Percentiles rank a stretch among this genome's conserved stretches.
phyloP scores from a whole-genome alignment of 1,140 invertebrate genomes.

The Heliconius hewitsoni region DNA sequence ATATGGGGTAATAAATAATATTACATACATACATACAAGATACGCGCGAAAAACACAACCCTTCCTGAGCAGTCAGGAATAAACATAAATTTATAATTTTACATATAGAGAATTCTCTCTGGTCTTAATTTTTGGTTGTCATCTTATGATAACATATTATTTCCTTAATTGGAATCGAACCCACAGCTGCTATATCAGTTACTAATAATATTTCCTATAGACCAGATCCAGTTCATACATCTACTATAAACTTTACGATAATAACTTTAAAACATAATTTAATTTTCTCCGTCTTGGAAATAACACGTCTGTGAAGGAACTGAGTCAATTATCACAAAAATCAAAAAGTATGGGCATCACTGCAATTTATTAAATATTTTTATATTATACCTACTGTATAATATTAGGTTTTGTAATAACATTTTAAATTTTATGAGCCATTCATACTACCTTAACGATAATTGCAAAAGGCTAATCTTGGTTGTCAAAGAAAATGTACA shows the following conservation, averaged over 20 bases:
- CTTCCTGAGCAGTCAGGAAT: too few relatives aligned
- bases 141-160: too few relatives aligned
- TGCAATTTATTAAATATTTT: background rate
- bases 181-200: too few relatives aligned
- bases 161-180: too few relatives aligned
- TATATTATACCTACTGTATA: background rate
- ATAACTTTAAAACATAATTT: background rate
- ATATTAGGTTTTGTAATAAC: constrained; percentile 26
- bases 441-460: constrained; percentile 34
- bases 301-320: background rate
- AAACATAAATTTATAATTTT: too few relatives aligned
- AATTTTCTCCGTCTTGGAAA: background rate
- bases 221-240: background rate
- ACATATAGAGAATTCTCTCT: too few relatives aligned
- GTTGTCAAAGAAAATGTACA: constrained; percentile 41
- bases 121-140: too few relatives aligned
- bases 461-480: constrained; percentile 44
- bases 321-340: background rate
- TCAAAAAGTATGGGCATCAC: background rate
- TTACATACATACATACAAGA: too few relatives aligned
- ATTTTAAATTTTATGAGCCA: constrained; percentile 25
- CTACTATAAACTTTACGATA: background rate
- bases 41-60: too few relatives aligned
- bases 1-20: too few relatives aligned
- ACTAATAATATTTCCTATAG: background rate